Conservation (phyloP, 2,888 invertebrate species). For the Pristionchus japonicus region DNA sequence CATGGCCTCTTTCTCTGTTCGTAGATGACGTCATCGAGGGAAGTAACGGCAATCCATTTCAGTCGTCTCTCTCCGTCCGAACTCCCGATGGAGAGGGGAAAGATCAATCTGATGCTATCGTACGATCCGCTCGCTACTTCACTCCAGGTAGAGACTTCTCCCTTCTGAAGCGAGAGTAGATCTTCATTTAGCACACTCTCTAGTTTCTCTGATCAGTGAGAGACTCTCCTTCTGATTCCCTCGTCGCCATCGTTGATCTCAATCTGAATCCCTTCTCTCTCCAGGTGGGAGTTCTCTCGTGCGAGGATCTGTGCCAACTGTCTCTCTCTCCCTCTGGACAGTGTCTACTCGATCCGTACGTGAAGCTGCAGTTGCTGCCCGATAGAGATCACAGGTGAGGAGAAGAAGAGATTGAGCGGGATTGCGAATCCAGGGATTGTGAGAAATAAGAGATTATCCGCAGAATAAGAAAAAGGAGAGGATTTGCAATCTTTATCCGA, state of each 20-base stretch:
- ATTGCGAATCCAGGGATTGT: too few species aligned
- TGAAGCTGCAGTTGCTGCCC: constrained; percentile 95
- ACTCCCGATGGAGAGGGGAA: constrained; percentile 66
- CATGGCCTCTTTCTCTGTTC: background rate
- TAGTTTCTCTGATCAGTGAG: too few species aligned
- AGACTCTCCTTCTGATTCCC: background rate
- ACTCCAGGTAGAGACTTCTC: constrained; percentile 64
- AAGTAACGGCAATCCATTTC: background rate
- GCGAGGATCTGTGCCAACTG: constrained; percentile 68
- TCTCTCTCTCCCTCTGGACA: constrained; percentile 64
- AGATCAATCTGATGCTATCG: constrained; percentile 66
- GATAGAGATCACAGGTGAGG: constrained; percentile 78
- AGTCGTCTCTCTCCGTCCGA: constrained; percentile 60
- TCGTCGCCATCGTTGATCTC: background rate
- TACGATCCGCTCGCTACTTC: constrained; percentile 69
- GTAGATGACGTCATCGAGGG: background rate
- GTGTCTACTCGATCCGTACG: constrained; percentile 87
- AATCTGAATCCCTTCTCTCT: too few species aligned
- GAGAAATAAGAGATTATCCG: too few species aligned
- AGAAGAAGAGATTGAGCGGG: background rate
- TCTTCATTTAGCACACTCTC: too few species aligned
- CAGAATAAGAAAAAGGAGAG: too few species aligned
- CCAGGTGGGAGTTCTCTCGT: constrained; percentile 69
- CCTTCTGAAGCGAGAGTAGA: too few species aligned
- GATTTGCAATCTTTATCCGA: too few species aligned